Evolutionary conservation across 2,113 vertebrate species (phyloP).

Genomic region (Nycticorax nycticorax): DNA sequence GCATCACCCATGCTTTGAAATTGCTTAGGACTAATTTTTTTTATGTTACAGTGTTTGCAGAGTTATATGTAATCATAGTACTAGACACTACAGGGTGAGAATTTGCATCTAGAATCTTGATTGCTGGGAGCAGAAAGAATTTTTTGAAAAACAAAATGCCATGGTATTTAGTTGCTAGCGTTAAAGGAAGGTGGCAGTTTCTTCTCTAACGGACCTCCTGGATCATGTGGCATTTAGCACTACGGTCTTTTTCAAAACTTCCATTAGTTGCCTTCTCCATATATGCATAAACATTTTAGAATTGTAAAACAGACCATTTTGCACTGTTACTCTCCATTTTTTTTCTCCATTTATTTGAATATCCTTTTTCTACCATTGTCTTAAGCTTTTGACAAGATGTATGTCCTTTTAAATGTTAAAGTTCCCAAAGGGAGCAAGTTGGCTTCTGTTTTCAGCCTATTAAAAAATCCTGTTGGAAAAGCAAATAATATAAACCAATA

Average conservation of each 20-base stretch:
- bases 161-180: background rate
- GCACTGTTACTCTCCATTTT: background rate
- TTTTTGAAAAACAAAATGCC: background rate
- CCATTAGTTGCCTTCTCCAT: background rate
- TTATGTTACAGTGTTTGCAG: background rate
- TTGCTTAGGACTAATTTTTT: background rate
- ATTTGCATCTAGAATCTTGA: background rate
- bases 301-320: background rate
- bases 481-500: background rate
- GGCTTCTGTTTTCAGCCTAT: background rate
- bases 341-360: background rate
- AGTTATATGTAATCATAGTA: background rate
- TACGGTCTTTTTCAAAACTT: background rate
- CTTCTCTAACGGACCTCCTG: background rate
- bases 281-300: background rate
- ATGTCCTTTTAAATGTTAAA: background rate
- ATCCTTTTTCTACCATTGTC: background rate
- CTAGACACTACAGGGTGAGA: background rate
- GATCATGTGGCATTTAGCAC: background rate
- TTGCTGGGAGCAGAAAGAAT: background rate
- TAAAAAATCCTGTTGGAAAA: background rate
- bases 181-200: background rate
- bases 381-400: background rate
- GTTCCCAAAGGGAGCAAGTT: background rate
- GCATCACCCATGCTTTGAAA: background rate